These are phyloP conservation scores for Lasiommata megera DNA, from an alignment of 2,888 invertebrate species.

Conservation along the genomic window DNA sequence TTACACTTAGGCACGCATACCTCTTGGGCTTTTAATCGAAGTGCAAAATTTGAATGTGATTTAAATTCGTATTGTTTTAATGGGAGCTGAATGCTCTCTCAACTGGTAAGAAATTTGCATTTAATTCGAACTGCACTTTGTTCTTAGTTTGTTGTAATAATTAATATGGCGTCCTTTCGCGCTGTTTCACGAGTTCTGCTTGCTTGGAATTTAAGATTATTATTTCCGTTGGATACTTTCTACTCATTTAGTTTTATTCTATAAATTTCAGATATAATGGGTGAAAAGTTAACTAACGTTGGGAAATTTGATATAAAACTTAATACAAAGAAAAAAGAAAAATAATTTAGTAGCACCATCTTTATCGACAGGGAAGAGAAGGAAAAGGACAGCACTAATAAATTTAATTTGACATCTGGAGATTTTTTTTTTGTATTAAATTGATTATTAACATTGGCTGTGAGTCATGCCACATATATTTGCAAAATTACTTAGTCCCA, in stretches of 20 bases:
- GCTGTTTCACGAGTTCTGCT: slow-evolving; percentile 6
- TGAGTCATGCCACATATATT: too few relatives aligned
- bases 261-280: neutral
- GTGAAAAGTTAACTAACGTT: too few relatives aligned
- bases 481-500: too few relatives aligned
- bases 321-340: too few relatives aligned
- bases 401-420: too few relatives aligned
- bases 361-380: too few relatives aligned
- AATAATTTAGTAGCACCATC: too few relatives aligned
- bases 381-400: too few relatives aligned
- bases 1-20: slow-evolving; percentile 69
- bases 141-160: slow-evolving; percentile 37
- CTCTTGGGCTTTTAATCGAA: slow-evolving; percentile 77
- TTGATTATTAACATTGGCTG: too few relatives aligned
- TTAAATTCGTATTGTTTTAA: slow-evolving; percentile 74
- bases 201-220: slow-evolving; percentile 10
- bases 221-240: slow-evolving; percentile 2
- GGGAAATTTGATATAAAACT: too few relatives aligned
- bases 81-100: slow-evolving; percentile 51
- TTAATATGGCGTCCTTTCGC: slow-evolving; percentile 17
- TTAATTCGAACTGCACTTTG: slow-evolving; percentile 48
- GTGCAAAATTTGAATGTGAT: slow-evolving; percentile 77
- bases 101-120: slow-evolving; percentile 61
- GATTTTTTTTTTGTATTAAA: too few relatives aligned
- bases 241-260: neutral